A percentile compares a stretch with the other conserved stretches of the same genome.
These are phyloP conservation scores for Pachycephala philippinensis DNA, from an alignment of 2,113 vertebrate genomes.

Conservation along the genomic window DNA sequence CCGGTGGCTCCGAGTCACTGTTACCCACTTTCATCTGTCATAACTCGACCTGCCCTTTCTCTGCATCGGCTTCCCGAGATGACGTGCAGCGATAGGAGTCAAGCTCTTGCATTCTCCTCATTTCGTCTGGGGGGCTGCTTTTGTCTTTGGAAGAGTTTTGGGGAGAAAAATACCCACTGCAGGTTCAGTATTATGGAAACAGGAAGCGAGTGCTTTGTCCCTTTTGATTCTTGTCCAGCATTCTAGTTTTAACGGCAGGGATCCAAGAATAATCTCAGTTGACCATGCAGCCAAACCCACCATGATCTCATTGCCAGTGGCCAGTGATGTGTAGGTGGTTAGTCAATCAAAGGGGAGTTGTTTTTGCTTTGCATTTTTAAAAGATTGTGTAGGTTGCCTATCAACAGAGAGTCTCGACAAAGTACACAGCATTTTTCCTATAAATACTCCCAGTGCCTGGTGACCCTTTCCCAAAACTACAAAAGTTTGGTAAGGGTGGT, in stretches of 20 bases:
- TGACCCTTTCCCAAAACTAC: neutral
- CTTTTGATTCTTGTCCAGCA: slow-evolving; percentile 22
- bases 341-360: neutral
- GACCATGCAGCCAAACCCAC: neutral
- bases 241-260: neutral
- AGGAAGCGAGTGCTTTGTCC: slow-evolving; percentile 43
- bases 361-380: neutral
- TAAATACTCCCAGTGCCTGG: neutral
- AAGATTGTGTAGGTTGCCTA: neutral
- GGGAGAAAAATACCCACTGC: neutral
- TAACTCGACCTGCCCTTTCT: neutral
- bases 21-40: neutral
- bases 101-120: neutral
- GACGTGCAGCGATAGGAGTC: fast-evolving
- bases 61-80: neutral
- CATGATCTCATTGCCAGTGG: slow-evolving; percentile 20
- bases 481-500: neutral
- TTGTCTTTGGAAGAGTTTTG: neutral
- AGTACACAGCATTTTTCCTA: neutral
- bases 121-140: neutral
- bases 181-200: neutral
- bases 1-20: neutral
- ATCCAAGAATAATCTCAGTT: slow-evolving; percentile 50
- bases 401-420: neutral
- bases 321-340: neutral